Conservation (phyloP, 1,140 invertebrate species). For the Lepidurus arcticus region DNA sequence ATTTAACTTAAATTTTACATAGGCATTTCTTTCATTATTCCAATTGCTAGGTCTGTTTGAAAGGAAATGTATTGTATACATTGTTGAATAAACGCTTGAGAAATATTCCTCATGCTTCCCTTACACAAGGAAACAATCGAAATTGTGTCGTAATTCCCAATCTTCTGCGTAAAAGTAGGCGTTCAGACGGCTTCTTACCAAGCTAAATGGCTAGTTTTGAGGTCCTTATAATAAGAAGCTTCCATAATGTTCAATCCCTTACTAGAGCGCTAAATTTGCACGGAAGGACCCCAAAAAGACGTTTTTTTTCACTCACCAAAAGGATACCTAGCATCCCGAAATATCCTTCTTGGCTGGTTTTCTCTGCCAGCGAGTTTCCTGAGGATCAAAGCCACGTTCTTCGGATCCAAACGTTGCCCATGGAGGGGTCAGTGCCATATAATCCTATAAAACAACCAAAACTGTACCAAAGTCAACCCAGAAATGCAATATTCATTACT, state of each 20-base stretch:
- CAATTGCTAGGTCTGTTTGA: too few relatives aligned
- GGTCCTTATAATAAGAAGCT: slow-evolving; percentile 4
- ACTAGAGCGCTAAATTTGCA: neutral
- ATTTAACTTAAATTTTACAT: too few relatives aligned
- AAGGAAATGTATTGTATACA: too few relatives aligned
- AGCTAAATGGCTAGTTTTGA: neutral
- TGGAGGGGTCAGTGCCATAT: slow-evolving; percentile 52
- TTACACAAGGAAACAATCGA: too few relatives aligned
- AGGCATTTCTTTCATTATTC: too few relatives aligned
- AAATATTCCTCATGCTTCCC: too few relatives aligned
- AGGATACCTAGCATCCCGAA: slow-evolving; percentile 40
- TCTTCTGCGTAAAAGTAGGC: too few relatives aligned
- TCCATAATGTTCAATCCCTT: neutral
- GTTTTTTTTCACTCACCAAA: neutral
- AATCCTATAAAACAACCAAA: slow-evolving; percentile 45
- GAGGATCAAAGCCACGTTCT: slow-evolving; percentile 57
- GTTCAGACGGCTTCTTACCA: neutral
- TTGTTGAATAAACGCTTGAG: too few relatives aligned
- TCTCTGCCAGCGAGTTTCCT: slow-evolving; percentile 51
- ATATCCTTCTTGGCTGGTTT: slow-evolving; percentile 46
- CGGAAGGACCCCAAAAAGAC: neutral
- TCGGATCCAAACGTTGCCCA: slow-evolving; percentile 56
- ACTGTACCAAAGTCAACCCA: neutral
- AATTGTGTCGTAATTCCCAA: too few relatives aligned
- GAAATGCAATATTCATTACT: neutral